Evolutionary conservation across 2,797 vertebrate species (phyloP), one percentile per base, ranked within the genome.

Genomic region (Okamejei kenojei): DNA sequence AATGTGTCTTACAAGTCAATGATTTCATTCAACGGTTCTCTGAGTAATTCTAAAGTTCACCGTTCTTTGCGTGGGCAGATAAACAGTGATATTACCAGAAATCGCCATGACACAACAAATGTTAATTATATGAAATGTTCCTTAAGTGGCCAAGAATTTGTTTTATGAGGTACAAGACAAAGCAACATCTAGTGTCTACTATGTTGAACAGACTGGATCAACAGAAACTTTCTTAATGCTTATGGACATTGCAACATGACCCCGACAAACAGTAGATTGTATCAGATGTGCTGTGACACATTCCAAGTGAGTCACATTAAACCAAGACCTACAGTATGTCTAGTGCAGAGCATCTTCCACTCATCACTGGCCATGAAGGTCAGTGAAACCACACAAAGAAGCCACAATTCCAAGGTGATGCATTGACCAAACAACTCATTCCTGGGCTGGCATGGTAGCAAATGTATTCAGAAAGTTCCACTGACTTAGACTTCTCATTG

Each of bases 221-320:
- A 88, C 84, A 35, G 84, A 65, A 8, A 88, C 61, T 35, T 88
- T 91, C 88, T 35, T 35, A 91, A 91, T 74, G 23, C 73, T 73
- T 26, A 76, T 26, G 10, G 29, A 71, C 38, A 58, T 23, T 92
- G 23, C 90, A 92, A 58, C 38, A 92, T 29, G 38, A 76, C 1
- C 7, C 4, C 26, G n/a, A 58, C 38, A n/a, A 11, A 92, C 61
- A 68, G 84, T 2, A 21, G 61, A 88, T 23, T 88, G 63, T 68
- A 68, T 68, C 84, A 88, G 61, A 88, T 88, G 84, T 63, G 21
- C 7, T 32, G 63, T 65, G 63, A n/a, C 63, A 88, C 15, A 26
- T 23, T n/a, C 45, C 26, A 29, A 90, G 23, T 91, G 90, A 91
- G 26, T 92, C 90, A 92, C 90, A 58, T 58, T 92, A 74, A 92